phyloP scores from a whole-genome alignment of 1,140 invertebrate species.

The Oryctes rhinoceros region DNA sequence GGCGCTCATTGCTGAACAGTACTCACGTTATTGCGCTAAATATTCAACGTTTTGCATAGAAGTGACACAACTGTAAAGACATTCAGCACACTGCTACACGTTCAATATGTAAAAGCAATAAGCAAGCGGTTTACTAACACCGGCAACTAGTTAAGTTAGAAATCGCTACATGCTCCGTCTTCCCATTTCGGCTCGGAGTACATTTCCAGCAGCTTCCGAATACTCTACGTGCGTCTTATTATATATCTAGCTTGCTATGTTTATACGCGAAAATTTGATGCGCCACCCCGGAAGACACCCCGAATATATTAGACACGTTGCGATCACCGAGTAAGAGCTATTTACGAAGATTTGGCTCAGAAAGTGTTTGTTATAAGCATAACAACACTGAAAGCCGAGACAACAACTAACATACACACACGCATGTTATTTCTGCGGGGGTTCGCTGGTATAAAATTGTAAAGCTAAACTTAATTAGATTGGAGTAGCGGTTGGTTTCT shows the following conservation, averaged over 20 bases:
- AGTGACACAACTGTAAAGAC: neutral
- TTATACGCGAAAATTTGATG: neutral
- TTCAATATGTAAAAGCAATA: neutral
- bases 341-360: neutral
- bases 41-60: neutral
- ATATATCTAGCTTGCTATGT: neutral
- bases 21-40: too few species aligned
- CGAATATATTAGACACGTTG: neutral
- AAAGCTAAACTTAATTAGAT: too few species aligned
- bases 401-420: neutral
- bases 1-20: too few species aligned
- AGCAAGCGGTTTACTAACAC: neutral
- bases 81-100: neutral
- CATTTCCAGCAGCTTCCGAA: neutral
- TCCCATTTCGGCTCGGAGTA: neutral
- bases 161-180: neutral
- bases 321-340: slow-evolving; percentile 1
- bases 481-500: too few species aligned
- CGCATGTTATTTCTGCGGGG: neutral
- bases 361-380: neutral
- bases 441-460: neutral
- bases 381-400: neutral
- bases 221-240: neutral
- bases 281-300: neutral
- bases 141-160: neutral